phyloP scores from a whole-genome alignment of 1,140 invertebrate species.

The Cotesia typhae region DNA sequence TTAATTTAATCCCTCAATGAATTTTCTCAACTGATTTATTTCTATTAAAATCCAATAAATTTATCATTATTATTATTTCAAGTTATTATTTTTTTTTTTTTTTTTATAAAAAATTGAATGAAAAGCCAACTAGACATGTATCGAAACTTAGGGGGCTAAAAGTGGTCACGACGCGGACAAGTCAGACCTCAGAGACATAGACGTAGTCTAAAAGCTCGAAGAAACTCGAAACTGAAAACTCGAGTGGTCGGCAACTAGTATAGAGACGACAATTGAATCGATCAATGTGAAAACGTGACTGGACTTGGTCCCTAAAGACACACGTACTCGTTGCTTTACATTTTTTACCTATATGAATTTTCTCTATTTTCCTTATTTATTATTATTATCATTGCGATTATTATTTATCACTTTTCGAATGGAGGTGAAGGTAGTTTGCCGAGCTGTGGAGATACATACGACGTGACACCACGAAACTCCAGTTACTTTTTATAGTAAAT shows the following conservation, averaged over 20 bases:
- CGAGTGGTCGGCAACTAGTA: conserved; percentile 26
- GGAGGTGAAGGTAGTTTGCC: background rate
- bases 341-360: conserved; percentile 5
- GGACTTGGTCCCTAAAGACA: conserved; percentile 10
- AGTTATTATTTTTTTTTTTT: too few species aligned
- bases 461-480: background rate
- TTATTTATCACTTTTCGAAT: conserved; percentile 1
- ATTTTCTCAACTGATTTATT: too few species aligned
- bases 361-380: conserved; percentile 4
- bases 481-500: background rate
- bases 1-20: too few species aligned
- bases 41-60: too few species aligned
- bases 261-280: conserved; percentile 35
- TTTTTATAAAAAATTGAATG: too few species aligned
- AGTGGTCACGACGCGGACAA: conserved; percentile 23
- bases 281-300: conserved; percentile 31
- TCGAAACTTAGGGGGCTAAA: conserved; percentile 8
- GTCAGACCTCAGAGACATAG: conserved; percentile 21
- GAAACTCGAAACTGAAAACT: conserved; percentile 34
- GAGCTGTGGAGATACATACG: background rate
- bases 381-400: background rate
- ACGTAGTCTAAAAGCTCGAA: conserved; percentile 32
- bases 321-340: conserved; percentile 4
- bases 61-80: too few species aligned
- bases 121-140: background rate